These are phyloP conservation scores for Leptoclinus maculatus DNA, from an alignment of 2,797 vertebrate genomes.

Conservation along the genomic window DNA sequence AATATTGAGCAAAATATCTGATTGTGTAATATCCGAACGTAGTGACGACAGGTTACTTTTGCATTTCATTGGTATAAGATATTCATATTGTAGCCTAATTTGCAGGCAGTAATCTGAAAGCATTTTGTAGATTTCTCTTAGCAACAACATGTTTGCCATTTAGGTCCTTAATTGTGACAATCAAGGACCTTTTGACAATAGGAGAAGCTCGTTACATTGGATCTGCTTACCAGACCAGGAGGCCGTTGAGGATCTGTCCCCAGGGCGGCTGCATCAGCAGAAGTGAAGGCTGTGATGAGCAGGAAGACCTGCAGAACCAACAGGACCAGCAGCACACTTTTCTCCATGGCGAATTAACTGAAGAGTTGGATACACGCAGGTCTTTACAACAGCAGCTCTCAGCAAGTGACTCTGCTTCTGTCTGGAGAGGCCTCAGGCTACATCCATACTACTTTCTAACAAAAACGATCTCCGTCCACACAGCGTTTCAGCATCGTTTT, in stretches of 20 bases:
- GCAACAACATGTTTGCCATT: neutral
- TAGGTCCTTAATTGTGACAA: neutral
- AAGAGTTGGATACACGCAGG: neutral
- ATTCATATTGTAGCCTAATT: neutral
- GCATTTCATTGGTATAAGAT: neutral
- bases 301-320: conserved; percentile 60
- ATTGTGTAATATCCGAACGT: too few relatives aligned
- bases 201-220: neutral
- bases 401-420: too few relatives aligned
- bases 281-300: conserved; percentile 43
- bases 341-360: conserved; percentile 57
- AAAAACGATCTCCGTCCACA: too few relatives aligned
- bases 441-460: too few relatives aligned
- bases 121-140: neutral
- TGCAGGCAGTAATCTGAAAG: neutral
- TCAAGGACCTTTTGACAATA: neutral
- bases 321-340: conserved; percentile 46
- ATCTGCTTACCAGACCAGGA: conserved; percentile 28
- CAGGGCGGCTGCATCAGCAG: conserved; percentile 26
- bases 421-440: too few relatives aligned
- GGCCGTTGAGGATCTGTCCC: neutral
- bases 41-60: neutral
- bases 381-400: too few relatives aligned
- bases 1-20: neutral
- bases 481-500: too few relatives aligned